Conservation (phyloP, 1,140 invertebrate species). For the Caenorhabditis tropicalis region DNA sequence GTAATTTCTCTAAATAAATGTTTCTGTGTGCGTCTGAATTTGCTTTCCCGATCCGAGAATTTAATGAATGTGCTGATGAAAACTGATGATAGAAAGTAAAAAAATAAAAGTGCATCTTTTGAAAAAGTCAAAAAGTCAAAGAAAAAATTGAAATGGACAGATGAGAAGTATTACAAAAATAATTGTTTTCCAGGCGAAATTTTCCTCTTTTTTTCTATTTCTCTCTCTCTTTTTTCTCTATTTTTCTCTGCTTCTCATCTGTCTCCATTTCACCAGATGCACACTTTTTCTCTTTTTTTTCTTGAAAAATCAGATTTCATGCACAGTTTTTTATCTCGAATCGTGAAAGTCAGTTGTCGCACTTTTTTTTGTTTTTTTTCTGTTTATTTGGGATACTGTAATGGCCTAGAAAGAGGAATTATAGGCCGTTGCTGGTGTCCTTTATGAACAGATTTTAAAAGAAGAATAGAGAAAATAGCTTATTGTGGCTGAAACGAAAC, state of each 20-base stretch:
- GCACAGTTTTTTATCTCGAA: conserved; percentile 17
- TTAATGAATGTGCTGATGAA: not conserved
- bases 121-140: not conserved
- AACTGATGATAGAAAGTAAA: not conserved
- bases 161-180: not conserved
- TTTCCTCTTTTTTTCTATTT: not conserved
- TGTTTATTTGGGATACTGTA: not conserved
- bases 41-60: not conserved
- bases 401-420: not conserved
- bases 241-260: conserved; percentile 23
- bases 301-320: not conserved
- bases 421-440: not conserved
- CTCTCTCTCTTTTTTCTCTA: not conserved
- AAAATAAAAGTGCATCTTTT: not conserved
- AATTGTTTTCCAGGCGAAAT: not conserved
- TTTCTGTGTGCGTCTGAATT: not conserved
- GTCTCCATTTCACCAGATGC: not conserved
- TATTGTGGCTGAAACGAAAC: not conserved
- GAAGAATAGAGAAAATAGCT: not conserved
- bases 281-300: conserved; percentile 26
- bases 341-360: conserved; percentile 25
- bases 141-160: not conserved
- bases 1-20: not conserved
- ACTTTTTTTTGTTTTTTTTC: not conserved
- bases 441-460: not conserved